phyloP scores from a whole-genome alignment of 37 sponge, comb jelly and placozoan species.

The Oscarella lobularis region DNA sequence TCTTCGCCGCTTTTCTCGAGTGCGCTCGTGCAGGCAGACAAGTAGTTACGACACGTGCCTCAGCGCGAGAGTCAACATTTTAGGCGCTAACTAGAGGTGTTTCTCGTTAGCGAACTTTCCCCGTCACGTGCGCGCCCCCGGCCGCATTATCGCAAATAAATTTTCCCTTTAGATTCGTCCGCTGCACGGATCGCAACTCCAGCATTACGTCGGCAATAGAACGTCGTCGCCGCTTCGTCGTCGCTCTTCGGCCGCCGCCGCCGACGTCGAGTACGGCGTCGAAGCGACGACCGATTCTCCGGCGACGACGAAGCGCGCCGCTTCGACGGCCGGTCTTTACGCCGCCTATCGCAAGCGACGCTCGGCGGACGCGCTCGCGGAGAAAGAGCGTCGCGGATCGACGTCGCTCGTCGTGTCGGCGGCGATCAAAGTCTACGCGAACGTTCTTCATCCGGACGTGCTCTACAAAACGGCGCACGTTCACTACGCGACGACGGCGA shows the following conservation, averaged over 20 bases:
- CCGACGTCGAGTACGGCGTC: no score
- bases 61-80: no score
- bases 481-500: neutral
- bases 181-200: neutral
- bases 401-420: constrained; percentile 1
- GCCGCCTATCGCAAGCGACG: neutral
- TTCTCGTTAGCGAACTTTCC: no score
- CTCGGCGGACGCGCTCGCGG: neutral
- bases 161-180: neutral
- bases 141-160: neutral
- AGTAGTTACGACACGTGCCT: no score
- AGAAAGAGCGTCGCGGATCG: neutral
- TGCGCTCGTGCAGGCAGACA: no score
- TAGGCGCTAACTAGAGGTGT: no score
- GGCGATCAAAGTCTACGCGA: constrained; percentile 1
- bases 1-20: no score
- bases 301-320: neutral
- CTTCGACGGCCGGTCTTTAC: neutral
- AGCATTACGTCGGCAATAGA: neutral
- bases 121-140: neutral
- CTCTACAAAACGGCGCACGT: constrained; percentile 2
- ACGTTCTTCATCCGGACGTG: neutral
- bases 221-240: neutral
- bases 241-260: neutral
- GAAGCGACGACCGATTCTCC: neutral